These are phyloP conservation scores for Atopsyche davidsoni DNA, from an alignment of 1,140 invertebrate genomes.

Conservation along the genomic window DNA sequence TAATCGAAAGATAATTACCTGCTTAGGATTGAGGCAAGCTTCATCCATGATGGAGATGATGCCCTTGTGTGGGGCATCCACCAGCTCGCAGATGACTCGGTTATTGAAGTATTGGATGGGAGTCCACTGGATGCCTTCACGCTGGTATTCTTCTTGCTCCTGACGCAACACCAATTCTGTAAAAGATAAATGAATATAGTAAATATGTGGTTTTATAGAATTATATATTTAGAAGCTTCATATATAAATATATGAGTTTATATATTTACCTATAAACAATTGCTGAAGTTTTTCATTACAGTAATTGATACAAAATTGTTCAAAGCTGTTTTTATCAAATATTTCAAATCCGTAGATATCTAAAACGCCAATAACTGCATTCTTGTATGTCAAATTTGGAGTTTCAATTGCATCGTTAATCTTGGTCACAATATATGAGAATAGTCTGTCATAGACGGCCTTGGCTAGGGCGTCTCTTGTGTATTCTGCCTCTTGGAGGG, in stretches of 20 bases:
- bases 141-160: conserved; percentile 91
- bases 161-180: conserved; percentile 89
- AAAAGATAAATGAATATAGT: conserved; percentile 30
- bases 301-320: conserved; percentile 94
- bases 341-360: conserved; percentile 99
- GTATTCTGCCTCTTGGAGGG: conserved; percentile 75
- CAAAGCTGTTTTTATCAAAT: conserved; percentile 91
- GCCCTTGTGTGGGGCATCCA: conserved; percentile 85
- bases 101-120: conserved; percentile 90
- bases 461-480: conserved; percentile 93
- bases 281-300: conserved; percentile 97
- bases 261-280: conserved; percentile 80
- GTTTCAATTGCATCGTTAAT: conserved; percentile 83
- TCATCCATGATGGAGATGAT: conserved; percentile 92
- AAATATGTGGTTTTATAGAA: not conserved
- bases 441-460: conserved; percentile 87
- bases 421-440: conserved; percentile 82
- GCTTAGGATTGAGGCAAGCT: conserved; percentile 89
- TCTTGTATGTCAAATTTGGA: conserved; percentile 55
- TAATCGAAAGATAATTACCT: conserved; percentile 65
- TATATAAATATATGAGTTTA: too few relatives aligned
- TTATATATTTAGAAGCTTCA: not conserved
- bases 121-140: conserved; percentile 89
- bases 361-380: conserved; percentile 88
- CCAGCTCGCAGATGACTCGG: conserved; percentile 88